Conservation (phyloP, 64 coral and sea anemone genomes). For the Pachyseris speciosa region DNA sequence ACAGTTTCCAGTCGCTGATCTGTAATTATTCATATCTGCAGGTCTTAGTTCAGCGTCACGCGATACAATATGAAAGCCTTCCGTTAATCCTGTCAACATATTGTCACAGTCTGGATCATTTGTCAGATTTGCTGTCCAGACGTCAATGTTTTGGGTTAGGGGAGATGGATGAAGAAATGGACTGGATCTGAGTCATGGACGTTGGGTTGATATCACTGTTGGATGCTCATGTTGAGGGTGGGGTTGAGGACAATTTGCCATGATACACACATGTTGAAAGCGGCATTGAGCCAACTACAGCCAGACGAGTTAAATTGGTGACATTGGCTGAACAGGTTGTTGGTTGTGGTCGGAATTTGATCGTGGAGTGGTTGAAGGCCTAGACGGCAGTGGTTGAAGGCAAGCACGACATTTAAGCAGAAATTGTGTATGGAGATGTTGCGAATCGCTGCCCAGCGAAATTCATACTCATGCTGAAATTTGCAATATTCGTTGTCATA, state of each 20-base stretch:
- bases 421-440: slow-evolving; percentile 21
- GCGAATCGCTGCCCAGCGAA: slow-evolving; percentile 23
- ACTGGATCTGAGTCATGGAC: not conserved
- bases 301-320: slow-evolving; percentile 17
- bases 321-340: not conserved
- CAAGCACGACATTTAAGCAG: not conserved
- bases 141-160: slow-evolving; percentile 20
- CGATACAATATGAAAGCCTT: slow-evolving; percentile 22
- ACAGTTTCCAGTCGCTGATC: slow-evolving; percentile 25
- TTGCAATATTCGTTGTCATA: slow-evolving; percentile 22
- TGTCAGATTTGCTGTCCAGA: slow-evolving; percentile 14
- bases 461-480: slow-evolving; percentile 16
- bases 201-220: slow-evolving; percentile 1
- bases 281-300: slow-evolving; percentile 21
- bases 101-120: slow-evolving; percentile 13
- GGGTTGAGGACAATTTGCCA: slow-evolving; percentile 5
- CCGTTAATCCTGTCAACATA: not conserved
- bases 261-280: slow-evolving; percentile 8
- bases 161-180: slow-evolving; percentile 11
- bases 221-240: slow-evolving; percentile 24
- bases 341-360: not conserved
- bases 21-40: slow-evolving; percentile 23
- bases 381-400: not conserved
- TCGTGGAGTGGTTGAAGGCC: not conserved
- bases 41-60: not conserved